Percentiles rank a stretch among this genome's conserved stretches.
Conservation (phyloP, 2,888 invertebrate species). For the Congeria kusceri region DNA sequence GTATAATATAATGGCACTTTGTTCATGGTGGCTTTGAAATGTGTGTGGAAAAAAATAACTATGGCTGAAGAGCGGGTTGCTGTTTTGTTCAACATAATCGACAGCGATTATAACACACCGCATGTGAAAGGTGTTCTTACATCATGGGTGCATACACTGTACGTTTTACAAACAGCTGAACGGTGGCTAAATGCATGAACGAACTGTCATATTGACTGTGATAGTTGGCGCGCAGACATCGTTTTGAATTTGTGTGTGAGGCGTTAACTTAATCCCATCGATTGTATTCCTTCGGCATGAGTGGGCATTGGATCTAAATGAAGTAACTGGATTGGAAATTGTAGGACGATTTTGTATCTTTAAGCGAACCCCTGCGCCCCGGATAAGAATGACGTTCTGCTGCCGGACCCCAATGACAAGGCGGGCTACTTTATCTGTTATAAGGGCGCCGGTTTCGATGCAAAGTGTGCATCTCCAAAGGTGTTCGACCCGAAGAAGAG, state of each 20-base stretch:
- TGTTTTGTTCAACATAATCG: too few relatives aligned
- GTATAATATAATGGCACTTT: too few relatives aligned
- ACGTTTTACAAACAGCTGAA: neutral
- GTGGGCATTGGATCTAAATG: neutral
- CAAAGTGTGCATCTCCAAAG: conserved; percentile 27
- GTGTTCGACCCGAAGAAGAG: conserved; percentile 45
- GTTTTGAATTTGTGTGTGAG: neutral
- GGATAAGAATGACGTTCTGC: conserved; percentile 45
- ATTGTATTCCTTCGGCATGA: too few relatives aligned
- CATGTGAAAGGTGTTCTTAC: too few relatives aligned
- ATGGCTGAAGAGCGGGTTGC: too few relatives aligned
- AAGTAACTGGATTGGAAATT: neutral
- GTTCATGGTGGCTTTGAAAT: too few relatives aligned
- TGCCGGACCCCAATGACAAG: conserved; percentile 39
- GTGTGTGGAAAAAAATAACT: too few relatives aligned
- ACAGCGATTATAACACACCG: too few relatives aligned
- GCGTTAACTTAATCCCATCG: too few relatives aligned
- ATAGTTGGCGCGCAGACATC: neutral
- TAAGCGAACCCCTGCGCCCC: conserved; percentile 52
- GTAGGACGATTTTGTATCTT: conserved; percentile 22
- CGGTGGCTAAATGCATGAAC: neutral
- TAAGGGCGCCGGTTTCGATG: conserved; percentile 31
- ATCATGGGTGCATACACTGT: too few relatives aligned
- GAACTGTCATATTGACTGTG: neutral
- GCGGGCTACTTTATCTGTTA: conserved; percentile 47